Conservation (phyloP, 1,140 invertebrate genomes). For the Agrypnia vestita region DNA sequence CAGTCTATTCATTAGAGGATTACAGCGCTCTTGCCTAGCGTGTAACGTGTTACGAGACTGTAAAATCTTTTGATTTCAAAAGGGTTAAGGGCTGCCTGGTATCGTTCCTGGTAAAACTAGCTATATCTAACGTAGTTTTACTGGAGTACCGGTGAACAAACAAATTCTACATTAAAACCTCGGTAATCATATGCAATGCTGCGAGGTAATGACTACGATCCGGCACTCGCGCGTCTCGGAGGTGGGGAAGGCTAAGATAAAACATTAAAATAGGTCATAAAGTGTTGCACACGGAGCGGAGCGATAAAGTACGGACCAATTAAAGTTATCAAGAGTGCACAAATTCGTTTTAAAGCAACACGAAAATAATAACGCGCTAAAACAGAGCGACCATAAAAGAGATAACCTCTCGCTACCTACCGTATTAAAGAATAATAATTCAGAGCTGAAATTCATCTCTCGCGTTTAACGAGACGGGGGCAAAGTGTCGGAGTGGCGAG, state of each 20-base stretch:
- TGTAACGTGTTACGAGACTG: too few relatives aligned
- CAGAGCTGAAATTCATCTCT: conserved; percentile 37
- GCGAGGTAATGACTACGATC: neutral
- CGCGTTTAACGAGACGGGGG: conserved; percentile 37
- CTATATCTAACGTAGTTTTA: too few relatives aligned
- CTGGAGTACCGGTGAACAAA: too few relatives aligned
- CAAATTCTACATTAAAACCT: too few relatives aligned
- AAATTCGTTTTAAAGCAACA: conserved; percentile 13
- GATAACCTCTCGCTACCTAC: conserved; percentile 37
- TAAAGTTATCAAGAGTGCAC: conserved; percentile 39
- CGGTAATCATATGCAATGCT: too few relatives aligned
- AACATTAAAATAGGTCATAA: conserved; percentile 29
- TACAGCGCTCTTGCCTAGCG: too few relatives aligned
- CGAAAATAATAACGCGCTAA: conserved; percentile 29
- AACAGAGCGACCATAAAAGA: conserved; percentile 32
- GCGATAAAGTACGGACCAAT: conserved; percentile 22
- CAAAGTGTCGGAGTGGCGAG: conserved; percentile 32
- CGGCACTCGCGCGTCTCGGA: neutral
- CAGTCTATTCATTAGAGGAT: too few relatives aligned
- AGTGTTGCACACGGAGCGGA: neutral
- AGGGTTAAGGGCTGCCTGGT: too few relatives aligned
- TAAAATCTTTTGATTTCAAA: too few relatives aligned
- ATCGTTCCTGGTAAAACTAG: too few relatives aligned
- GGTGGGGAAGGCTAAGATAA: neutral
- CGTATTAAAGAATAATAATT: conserved; percentile 45